Evolutionary conservation across 2,888 invertebrate species (phyloP).

Genomic region (Diogma glabrata): DNA sequence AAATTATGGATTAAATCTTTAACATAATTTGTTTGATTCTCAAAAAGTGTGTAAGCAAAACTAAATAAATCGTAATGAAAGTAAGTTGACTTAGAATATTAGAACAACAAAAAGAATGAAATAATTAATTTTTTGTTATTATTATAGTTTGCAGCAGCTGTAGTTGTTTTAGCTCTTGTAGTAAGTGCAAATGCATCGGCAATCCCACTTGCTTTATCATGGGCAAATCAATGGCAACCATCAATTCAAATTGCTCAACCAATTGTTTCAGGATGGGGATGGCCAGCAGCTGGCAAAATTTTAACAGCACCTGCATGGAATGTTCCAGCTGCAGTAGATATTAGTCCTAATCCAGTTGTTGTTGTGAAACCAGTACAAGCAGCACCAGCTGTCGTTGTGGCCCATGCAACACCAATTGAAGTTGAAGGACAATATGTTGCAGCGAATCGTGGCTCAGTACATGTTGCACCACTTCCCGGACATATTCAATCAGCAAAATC

Average conservation of each 20-base stretch:
- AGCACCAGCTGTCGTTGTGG: background rate
- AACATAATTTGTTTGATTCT: too few species aligned
- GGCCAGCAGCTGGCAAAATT: background rate
- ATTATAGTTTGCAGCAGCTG: slow-evolving; percentile 1
- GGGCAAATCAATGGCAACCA: slow-evolving; percentile 6
- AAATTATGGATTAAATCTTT: too few species aligned
- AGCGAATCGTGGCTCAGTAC: slow-evolving; percentile 34
- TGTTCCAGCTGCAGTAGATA: background rate
- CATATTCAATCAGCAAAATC: slow-evolving; percentile 33
- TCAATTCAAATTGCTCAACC: background rate
- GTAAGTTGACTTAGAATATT: too few species aligned
- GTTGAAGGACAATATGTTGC: slow-evolving; percentile 29
- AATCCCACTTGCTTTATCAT: background rate
- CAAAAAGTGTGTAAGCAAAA: too few species aligned
- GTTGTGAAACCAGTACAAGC: background rate
- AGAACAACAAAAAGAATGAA: too few species aligned
- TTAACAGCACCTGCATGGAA: background rate
- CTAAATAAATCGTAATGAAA: too few species aligned
- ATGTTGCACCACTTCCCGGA: slow-evolving; percentile 33
- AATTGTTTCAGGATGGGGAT: background rate
- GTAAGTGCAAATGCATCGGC: slow-evolving; percentile 1
- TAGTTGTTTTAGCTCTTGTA: slow-evolving; percentile 1
- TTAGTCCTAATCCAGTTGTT: background rate
- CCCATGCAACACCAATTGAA: background rate
- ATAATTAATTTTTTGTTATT: background rate